phyloP scores from a whole-genome alignment of 2,113 vertebrate species.

The Gracilinanus agilis region DNA sequence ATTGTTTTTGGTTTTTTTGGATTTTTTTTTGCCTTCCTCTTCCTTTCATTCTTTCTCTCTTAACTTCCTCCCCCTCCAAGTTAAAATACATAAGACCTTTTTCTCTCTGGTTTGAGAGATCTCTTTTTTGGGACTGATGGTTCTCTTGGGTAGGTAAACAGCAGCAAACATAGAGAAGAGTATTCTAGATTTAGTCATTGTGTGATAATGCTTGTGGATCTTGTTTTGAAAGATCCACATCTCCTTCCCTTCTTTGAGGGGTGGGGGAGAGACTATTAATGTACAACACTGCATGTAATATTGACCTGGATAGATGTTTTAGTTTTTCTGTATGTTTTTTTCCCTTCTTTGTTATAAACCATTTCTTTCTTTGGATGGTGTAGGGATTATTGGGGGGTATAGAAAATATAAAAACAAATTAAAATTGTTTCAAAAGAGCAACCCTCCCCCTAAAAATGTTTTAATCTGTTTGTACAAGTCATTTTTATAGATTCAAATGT shows the following conservation, averaged over 20 bases:
- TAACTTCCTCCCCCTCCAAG: background rate
- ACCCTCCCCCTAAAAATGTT: background rate
- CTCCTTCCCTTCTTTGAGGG: background rate
- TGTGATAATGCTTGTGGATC: background rate
- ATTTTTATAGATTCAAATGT: background rate
- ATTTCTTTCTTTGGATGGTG: background rate
- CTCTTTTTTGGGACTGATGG: background rate
- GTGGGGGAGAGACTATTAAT: background rate
- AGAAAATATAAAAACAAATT: background rate
- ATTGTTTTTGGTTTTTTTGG: background rate
- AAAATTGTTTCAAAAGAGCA: background rate
- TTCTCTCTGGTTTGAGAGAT: background rate
- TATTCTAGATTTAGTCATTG: background rate
- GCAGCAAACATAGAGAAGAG: background rate
- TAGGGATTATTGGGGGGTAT: background rate
- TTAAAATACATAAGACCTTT: background rate
- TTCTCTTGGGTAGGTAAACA: background rate
- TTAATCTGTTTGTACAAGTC: background rate
- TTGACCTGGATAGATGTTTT: background rate
- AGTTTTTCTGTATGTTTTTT: background rate
- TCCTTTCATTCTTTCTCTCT: background rate
- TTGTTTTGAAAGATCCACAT: background rate
- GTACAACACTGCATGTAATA: background rate
- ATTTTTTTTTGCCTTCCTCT: background rate
- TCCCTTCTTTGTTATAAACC: background rate